phyloP scores from a whole-genome alignment of 2,888 invertebrate species.

The Tridacna crocea region DNA sequence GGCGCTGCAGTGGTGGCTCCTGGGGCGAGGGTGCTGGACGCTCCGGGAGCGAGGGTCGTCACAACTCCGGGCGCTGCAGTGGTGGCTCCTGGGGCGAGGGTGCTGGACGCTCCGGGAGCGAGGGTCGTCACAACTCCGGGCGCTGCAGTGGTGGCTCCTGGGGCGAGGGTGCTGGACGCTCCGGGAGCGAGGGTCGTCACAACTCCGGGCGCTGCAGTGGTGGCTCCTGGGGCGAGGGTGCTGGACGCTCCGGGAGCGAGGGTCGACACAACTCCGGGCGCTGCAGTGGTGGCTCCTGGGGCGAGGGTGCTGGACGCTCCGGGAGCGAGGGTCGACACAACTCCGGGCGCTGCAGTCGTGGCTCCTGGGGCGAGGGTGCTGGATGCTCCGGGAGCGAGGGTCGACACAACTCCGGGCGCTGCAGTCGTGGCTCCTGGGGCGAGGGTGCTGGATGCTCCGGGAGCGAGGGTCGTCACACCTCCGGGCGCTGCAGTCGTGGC shows the following conservation, averaged over 20 bases:
- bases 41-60: not conserved
- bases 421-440: not conserved
- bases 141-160: not conserved
- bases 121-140: not conserved
- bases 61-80: not conserved
- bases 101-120: not conserved
- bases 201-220: not conserved
- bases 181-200: not conserved
- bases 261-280: not conserved
- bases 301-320: not conserved
- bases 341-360: not conserved
- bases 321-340: not conserved
- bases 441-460: not conserved
- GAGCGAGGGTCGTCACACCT: not conserved
- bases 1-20: not conserved
- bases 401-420: not conserved
- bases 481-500: conserved; percentile 1
- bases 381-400: not conserved
- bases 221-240: not conserved
- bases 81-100: not conserved
- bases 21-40: not conserved
- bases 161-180: not conserved
- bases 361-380: not conserved
- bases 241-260: not conserved
- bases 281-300: not conserved